Evolutionary conservation across 2,888 invertebrate species (phyloP).

Genomic region (Tenthredo scrophulariae): DNA sequence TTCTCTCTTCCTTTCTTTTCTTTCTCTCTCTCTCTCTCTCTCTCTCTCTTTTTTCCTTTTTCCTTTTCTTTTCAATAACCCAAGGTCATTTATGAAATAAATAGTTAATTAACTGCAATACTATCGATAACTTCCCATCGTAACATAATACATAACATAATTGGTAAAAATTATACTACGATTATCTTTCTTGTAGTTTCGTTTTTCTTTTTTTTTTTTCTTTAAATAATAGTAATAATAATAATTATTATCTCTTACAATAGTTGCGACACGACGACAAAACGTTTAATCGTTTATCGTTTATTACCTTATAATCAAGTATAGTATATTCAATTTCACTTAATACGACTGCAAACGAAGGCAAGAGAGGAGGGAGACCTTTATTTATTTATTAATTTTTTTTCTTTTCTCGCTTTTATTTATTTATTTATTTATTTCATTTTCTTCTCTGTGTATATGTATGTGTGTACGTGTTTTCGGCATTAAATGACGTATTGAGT

Average conservation of each 20-base stretch:
- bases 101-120: background rate
- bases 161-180: background rate
- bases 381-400: constrained; percentile 9
- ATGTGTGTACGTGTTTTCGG: background rate
- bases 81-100: background rate
- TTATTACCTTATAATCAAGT: background rate
- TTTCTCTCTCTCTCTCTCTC: background rate
- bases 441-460: background rate
- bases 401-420: background rate
- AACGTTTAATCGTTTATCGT: background rate
- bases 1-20: background rate
- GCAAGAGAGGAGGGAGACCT: background rate
- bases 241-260: background rate
- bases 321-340: background rate
- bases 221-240: background rate
- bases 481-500: background rate
- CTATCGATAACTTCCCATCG: too few relatives aligned
- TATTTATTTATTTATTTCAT: constrained; percentile 13
- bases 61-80: background rate
- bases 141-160: too few relatives aligned
- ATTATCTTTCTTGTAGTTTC: background rate
- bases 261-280: background rate
- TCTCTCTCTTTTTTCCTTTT: background rate
- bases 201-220: background rate
- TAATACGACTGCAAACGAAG: background rate